Conservation (phyloP, 2,113 vertebrate species). For the Corydoras maculifer region DNA sequence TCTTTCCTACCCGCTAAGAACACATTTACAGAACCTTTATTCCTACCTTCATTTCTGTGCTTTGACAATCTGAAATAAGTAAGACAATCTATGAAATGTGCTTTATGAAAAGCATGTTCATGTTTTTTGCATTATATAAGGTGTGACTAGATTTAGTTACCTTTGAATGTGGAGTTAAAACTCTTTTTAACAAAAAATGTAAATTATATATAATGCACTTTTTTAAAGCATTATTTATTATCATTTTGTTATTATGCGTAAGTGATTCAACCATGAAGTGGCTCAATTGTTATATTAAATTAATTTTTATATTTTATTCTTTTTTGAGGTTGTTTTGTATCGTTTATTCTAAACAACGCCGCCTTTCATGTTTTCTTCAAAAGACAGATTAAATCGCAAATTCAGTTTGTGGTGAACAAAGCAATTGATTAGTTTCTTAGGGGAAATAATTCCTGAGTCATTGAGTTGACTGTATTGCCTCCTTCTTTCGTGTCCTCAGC, state of each 20-base stretch:
- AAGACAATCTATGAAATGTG: constrained; percentile 45
- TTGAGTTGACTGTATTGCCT: not conserved
- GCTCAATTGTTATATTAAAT: no score
- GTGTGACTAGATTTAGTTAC: no score
- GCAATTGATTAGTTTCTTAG: constrained; percentile 9
- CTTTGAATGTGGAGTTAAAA: no score
- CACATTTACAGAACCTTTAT: constrained; percentile 5
- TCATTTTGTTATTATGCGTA: no score
- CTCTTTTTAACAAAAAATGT: no score
- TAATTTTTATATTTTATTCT: no score
- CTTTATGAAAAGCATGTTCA: no score
- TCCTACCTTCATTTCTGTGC: not conserved
- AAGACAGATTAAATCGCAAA: constrained; percentile 15
- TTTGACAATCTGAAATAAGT: constrained; percentile 39
- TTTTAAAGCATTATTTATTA: no score
- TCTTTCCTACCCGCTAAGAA: no score
- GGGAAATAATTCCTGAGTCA: not conserved
- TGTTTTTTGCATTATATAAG: no score
- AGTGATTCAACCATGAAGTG: no score
- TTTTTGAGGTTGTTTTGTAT: not conserved
- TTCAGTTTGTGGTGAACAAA: constrained; percentile 8
- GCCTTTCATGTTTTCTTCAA: not conserved
- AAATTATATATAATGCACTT: no score
- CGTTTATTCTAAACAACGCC: not conserved
- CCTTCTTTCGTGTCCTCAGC: constrained; percentile 15